Evolutionary conservation across 1,140 invertebrate genomes (phyloP), one percentile per base, ranked within the genome.

Genomic region (Latrodectus geometricus): DNA sequence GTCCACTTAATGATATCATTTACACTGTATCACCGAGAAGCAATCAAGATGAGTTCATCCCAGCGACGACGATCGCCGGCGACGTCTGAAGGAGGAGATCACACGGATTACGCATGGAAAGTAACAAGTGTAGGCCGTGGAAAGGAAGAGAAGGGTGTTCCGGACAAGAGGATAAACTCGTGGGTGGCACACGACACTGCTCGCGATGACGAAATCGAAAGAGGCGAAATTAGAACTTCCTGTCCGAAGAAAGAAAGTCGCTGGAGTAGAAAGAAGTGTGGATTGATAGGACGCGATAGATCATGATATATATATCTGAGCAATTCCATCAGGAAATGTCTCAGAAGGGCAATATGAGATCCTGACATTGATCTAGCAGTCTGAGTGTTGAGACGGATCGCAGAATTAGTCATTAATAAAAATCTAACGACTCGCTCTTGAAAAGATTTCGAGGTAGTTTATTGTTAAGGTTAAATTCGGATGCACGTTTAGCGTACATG

Each of bases 111-210:
- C n/a, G 49, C 17, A 12, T 48, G 35, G n/a, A 76, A 14, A 76
- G 52, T 35, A 20, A 61, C 54, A 14, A 61, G 54, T 61, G 54
- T 14, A 17, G 54, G 17, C 2, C 54, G 17, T 4, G 8, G 54
- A 61, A n/a, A n/a, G 8, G 11, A 61, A 61, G 54, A 61, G 54
- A 11, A 20, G 17, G 21, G 74, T 76, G 23, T 54, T 35, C 21
- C 7, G 20, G 50, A 76, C 21, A 23, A 12, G 52, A 61, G 17
- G 52, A 61, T 15, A 15, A 52, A 23, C 54, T 35, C 74, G 74
- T 76, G 74, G 74, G 74, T 76, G 74, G 74, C 74, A 76, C 74
- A 52, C n/a, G 74, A 52, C 74, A 56, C 54, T 61, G 54, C 54
- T 61, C 54, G 52, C 74, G 52, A 56, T 76, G 74, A 76, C 74